Evolutionary conservation across 2,888 invertebrate genomes (phyloP).

Genomic region (Escarpia spicata): DNA sequence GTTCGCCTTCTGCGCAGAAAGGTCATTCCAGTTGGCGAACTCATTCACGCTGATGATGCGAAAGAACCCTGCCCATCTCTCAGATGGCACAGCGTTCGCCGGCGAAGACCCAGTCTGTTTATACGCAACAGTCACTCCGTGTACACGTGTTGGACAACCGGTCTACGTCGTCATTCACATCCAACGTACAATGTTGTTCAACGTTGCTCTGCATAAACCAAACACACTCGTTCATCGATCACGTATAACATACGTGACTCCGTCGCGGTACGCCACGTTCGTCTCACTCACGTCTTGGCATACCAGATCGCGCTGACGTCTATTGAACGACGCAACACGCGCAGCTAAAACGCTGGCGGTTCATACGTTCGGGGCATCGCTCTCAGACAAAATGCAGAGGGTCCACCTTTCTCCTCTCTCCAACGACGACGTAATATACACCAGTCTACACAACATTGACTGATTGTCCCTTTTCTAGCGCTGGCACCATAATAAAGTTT

Average conservation of each 20-base stretch:
- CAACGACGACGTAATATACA: neutral
- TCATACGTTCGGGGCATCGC: neutral
- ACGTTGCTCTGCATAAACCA: neutral
- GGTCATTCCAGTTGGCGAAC: neutral
- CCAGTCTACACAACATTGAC: neutral
- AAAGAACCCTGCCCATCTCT: neutral
- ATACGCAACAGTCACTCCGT: neutral
- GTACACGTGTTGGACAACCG: neutral
- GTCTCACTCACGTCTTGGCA: neutral
- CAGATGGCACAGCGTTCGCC: neutral
- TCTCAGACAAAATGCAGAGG: neutral
- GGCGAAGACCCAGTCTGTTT: neutral
- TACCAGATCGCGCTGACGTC: too few species aligned
- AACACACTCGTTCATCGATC: constrained; percentile 8
- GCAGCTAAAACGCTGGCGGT: neutral
- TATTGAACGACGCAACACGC: neutral
- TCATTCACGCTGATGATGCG: neutral
- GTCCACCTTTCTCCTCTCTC: neutral
- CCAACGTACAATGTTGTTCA: neutral
- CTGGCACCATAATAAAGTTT: neutral
- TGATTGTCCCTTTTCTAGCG: neutral
- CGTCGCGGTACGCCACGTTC: neutral
- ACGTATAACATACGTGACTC: neutral
- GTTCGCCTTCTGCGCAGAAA: neutral
- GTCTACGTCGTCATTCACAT: neutral